Base-by-base conservation (phyloP, 2,797 vertebrate species). In the Mus spretus region DNA sequence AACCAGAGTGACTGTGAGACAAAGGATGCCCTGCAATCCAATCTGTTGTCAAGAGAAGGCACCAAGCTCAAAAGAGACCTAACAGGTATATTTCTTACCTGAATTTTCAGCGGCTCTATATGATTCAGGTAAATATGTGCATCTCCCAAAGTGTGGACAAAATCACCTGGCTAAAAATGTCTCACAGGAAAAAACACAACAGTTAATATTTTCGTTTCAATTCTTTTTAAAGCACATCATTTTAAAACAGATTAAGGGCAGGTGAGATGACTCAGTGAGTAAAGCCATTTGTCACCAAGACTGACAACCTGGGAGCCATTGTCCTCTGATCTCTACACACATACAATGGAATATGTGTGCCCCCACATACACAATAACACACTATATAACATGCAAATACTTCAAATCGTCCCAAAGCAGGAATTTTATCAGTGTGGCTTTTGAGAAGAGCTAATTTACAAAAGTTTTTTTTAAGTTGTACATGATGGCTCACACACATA, bases 81-180 rank as follows among this genome's bases (percentile, higher is more conserved):
- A 57, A 89, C n/a, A 67, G 20, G 40, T 5, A 6, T 6, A 53
- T n/a, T 53, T 81, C 98, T 97, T 97, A 99, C 99, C 99, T 99
- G 99, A 84, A 97, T 98, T 98, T 99, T 99, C 12, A 99, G 98
- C 10, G 99, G 99, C 94, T 99, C 99, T 0, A 99, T 97, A 74
- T 99, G 99, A 98, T 99, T 99, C 96, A 99, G 74, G 97, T 99
- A 99, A 98, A 99, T 84, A 97, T 99, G 99, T 90, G 99, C 99
- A 87, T 99, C 99, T 96, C 99, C 99, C 97, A 99, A 98, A 0
- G 99, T 99, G 96, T 99, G 99, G 95, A 99, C 98, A 94, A 99
- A 99, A 95, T 99, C 99, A 57, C 99, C 99, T 96, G 99, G 99
- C 99, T 99, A 98, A 88, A 81, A 19, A 74, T 97, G 82, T 47